Conservation (phyloP, 2,797 vertebrate genomes). For the Mico argentatus region DNA sequence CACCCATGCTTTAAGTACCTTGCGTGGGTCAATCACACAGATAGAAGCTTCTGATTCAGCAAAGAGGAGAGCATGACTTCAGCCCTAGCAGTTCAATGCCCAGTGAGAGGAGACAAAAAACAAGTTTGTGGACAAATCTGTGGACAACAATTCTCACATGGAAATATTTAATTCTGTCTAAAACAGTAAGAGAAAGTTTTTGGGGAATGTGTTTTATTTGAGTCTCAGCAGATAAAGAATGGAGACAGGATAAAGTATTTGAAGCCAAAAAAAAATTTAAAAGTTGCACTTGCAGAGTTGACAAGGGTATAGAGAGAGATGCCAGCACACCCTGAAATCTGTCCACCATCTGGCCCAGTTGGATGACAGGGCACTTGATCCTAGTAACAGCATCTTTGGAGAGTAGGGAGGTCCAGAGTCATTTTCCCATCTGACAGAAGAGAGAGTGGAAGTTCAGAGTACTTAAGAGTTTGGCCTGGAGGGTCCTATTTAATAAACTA, state of each 20-base stretch:
- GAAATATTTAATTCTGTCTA: neutral
- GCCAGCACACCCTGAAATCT: neutral
- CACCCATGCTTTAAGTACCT: neutral
- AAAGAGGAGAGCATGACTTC: neutral
- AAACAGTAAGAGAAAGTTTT: neutral
- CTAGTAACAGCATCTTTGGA: too few relatives aligned
- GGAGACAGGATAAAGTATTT: neutral
- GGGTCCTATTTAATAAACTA: neutral
- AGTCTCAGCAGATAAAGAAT: neutral
- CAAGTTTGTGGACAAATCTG: neutral
- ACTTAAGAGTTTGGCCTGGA: neutral
- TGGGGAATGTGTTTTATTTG: neutral
- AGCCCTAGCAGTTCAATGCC: neutral
- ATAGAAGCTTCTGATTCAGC: neutral
- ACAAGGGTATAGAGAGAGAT: neutral
- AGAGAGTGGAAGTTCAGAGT: neutral
- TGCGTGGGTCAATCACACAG: neutral
- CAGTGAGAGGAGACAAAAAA: neutral
- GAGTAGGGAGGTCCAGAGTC: neutral
- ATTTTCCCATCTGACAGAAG: neutral
- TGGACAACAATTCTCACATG: neutral
- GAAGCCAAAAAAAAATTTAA: neutral
- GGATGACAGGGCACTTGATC: fast-evolving
- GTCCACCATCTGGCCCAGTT: fast-evolving
- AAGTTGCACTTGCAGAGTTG: neutral